phyloP scores from a whole-genome alignment of 2,113 vertebrate genomes.

The Etheostoma cragini region DNA sequence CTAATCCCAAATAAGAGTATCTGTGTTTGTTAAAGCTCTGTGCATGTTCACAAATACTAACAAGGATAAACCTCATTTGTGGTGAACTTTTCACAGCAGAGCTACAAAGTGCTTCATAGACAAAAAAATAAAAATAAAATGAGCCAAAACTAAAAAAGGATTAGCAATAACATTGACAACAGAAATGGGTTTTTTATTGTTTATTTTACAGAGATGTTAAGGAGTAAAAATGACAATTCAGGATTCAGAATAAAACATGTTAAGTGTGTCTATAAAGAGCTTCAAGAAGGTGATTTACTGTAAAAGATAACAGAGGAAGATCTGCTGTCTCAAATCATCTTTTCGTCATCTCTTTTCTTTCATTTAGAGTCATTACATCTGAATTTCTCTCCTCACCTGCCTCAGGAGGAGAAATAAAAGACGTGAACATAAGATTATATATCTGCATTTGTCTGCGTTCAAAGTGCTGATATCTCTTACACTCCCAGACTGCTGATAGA shows the following conservation, averaged over 20 bases:
- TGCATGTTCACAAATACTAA: not conserved
- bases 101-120: not conserved
- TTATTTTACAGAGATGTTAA: not conserved
- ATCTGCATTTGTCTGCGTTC: not conserved
- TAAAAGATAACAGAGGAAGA: not conserved
- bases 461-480: not conserved
- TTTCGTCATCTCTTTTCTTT: not conserved
- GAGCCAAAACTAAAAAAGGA: not conserved
- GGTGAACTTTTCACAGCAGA: not conserved
- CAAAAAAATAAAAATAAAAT: not conserved
- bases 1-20: constrained; percentile 20
- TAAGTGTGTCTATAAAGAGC: not conserved
- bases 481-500: constrained; percentile 1
- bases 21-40: not conserved
- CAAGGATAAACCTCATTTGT: not conserved
- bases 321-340: not conserved
- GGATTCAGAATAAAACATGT: not conserved
- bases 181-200: not conserved
- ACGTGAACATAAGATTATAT: not conserved
- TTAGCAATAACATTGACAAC: constrained; percentile 1
- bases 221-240: not conserved
- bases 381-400: not conserved
- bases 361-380: constrained; percentile 16
- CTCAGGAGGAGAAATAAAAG: constrained; percentile 13
- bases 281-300: not conserved